Percentiles rank a stretch among this genome's conserved stretches.
Evolutionary conservation across 2,797 vertebrate species (phyloP).

Genomic region (Gambusia yucatana): DNA sequence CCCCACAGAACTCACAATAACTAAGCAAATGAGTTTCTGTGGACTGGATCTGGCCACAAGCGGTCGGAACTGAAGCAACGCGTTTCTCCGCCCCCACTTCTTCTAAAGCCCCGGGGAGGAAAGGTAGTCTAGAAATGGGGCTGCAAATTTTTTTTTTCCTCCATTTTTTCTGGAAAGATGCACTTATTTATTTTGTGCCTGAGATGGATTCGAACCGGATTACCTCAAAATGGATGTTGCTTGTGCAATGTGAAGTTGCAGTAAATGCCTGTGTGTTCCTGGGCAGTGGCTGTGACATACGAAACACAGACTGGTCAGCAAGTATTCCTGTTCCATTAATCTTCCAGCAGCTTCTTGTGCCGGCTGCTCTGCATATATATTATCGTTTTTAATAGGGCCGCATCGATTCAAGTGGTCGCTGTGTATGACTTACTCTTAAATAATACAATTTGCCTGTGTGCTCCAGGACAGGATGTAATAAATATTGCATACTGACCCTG

Average conservation of each 20-base stretch:
- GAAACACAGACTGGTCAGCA: neutral
- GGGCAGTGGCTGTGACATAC: neutral
- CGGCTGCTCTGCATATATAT: neutral
- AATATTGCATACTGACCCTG: conserved; percentile 40
- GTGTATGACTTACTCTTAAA: conserved; percentile 30
- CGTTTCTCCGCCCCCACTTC: neutral
- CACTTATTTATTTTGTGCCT: neutral
- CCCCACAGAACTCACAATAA: neutral
- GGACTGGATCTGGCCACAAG: neutral
- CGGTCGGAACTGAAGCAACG: neutral
- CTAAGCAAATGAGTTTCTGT: neutral
- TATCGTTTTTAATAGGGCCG: conserved; percentile 11
- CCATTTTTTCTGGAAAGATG: neutral
- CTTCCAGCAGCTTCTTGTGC: neutral
- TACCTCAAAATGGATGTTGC: conserved; percentile 3
- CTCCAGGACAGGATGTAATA: conserved; percentile 48
- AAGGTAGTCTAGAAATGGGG: neutral
- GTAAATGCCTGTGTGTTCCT: conserved; percentile 8
- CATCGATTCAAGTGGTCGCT: conserved; percentile 7
- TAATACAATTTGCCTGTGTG: conserved; percentile 40
- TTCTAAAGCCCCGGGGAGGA: neutral
- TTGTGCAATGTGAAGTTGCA: neutral
- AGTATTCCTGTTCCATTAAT: neutral
- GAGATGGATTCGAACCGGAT: neutral
- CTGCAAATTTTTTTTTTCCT: neutral